Conservation (phyloP, 1,140 invertebrate species). For the Anadara kagoshimensis region DNA sequence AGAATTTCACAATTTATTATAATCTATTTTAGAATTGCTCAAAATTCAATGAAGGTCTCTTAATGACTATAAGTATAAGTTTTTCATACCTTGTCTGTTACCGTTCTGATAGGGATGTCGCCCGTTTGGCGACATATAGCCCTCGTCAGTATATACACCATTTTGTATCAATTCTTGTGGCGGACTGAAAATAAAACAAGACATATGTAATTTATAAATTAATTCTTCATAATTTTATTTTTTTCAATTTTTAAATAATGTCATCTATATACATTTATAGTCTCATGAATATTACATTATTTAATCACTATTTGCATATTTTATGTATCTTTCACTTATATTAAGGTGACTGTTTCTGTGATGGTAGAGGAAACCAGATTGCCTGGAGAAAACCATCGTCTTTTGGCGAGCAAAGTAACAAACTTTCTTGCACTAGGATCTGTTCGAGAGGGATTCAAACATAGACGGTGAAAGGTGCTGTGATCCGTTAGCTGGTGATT, state of each 20-base stretch:
- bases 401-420: no score
- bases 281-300: no score
- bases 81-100: constrained; percentile 22
- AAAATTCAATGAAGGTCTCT: not conserved
- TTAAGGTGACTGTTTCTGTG: no score
- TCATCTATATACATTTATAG: no score
- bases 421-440: no score
- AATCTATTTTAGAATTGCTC: not conserved
- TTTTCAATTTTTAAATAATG: no score
- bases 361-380: no score
- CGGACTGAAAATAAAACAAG: constrained; percentile 4
- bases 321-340: no score
- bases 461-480: not conserved
- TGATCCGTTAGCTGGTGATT: no score
- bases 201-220: not conserved
- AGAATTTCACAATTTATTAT: not conserved
- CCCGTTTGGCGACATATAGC: constrained; percentile 39
- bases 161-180: constrained; percentile 35
- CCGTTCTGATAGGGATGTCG: constrained; percentile 36
- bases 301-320: no score
- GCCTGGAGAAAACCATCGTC: no score
- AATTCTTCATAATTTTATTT: not conserved
- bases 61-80: not conserved
- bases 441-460: no score
- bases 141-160: constrained; percentile 36